Evolutionary conservation across 2,113 vertebrate genomes (phyloP).

Genomic region (Emydocephalus ijimae): DNA sequence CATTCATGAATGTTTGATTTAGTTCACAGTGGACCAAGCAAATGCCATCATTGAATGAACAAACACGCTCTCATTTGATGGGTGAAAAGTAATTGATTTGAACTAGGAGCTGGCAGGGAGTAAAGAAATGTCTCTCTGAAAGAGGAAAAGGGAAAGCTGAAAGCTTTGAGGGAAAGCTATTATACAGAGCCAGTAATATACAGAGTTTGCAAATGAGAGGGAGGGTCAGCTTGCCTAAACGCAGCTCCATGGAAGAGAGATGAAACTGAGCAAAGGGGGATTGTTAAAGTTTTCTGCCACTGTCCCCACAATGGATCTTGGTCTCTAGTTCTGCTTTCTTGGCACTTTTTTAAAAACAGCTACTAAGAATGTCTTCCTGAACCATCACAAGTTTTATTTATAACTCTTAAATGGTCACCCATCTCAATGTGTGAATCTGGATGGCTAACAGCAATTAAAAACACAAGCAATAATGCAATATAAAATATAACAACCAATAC

Average conservation of each 20-base stretch:
- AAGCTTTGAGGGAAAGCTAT: slow-evolving; percentile 17
- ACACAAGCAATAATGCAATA: not conserved
- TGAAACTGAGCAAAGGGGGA: not conserved
- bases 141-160: slow-evolving; percentile 10
- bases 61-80: slow-evolving; percentile 25
- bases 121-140: slow-evolving; percentile 19
- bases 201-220: not conserved
- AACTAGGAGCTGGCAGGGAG: slow-evolving; percentile 26
- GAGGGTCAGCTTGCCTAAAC: not conserved
- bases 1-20: slow-evolving; percentile 24
- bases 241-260: not conserved
- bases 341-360: not conserved
- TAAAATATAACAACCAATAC: not conserved
- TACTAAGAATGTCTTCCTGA: not conserved
- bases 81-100: slow-evolving; percentile 31
- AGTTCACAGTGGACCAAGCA: slow-evolving; percentile 12
- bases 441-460: not conserved
- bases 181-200: not conserved
- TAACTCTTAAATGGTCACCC: not conserved
- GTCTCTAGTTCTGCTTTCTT: not conserved
- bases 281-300: not conserved
- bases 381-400: not conserved
- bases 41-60: slow-evolving; percentile 22
- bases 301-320: not conserved
- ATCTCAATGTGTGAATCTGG: not conserved